phyloP scores from a whole-genome alignment of 2,797 vertebrate species.

The Podarcis siculus region DNA sequence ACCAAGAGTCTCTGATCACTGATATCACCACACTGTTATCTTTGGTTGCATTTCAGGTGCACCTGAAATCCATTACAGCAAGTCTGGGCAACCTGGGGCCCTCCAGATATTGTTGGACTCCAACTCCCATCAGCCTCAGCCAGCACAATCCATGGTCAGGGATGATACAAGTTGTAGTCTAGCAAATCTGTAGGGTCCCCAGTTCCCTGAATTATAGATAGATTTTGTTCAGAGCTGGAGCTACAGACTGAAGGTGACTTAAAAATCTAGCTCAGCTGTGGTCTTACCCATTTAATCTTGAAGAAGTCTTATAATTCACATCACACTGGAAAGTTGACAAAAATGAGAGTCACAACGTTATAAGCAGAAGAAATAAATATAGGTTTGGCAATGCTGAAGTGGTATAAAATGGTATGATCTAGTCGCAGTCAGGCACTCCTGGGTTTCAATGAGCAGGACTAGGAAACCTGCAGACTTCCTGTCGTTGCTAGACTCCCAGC shows the following conservation, averaged over 20 bases:
- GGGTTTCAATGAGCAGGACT: background rate
- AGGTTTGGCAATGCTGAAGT: background rate
- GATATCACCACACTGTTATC: background rate
- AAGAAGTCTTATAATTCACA: background rate
- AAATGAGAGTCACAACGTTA: background rate
- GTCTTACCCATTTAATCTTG: background rate
- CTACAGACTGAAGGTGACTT: background rate
- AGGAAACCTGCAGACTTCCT: background rate
- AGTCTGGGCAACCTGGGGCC: no score
- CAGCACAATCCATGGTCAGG: no score
- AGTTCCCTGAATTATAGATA: no score
- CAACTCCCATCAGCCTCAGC: no score
- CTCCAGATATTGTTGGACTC: no score
- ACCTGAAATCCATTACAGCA: background rate
- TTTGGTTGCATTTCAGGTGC: background rate
- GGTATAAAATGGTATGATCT: background rate
- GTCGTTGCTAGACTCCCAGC: background rate
- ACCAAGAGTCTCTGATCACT: background rate
- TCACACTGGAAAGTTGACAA: background rate
- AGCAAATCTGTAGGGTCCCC: no score
- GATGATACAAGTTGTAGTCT: no score
- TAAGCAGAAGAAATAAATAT: background rate
- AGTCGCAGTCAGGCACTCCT: background rate
- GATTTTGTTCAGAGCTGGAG: background rate
- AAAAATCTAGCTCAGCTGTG: background rate